Base-by-base conservation (phyloP, 2,113 vertebrate species). In the Thalassarche chlororhynchos region DNA sequence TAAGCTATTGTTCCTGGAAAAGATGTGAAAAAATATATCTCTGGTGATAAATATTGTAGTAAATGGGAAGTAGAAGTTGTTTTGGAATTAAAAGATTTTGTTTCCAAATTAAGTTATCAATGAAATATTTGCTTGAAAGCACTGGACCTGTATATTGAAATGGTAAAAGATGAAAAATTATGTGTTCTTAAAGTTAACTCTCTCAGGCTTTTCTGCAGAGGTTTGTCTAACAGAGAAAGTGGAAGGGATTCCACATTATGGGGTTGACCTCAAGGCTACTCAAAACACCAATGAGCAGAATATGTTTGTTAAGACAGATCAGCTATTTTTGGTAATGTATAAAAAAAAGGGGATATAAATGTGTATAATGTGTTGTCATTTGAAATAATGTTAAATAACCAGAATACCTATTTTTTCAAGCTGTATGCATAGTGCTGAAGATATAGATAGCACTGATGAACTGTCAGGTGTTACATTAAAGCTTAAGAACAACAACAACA, bases 341-440 rank as follows among this genome's bases (percentile, higher is more conserved):
- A 5, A 60, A 57, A 19, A 66, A 46, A 17, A 1, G 1, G 1
- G 1, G 21, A 40, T 23, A 2, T 16, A 78, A 57, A 58, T 0
- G 1, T 34, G 3, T 12, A 23, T 46, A 32, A 51, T 5, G 3
- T 40, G 3, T 1, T 21, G 14, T 38, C 4, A 36, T 42, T 51
- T 88, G 9, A 76, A 88, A 72, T 49, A 40, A 38, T 26, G 10
- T 2, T 61, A 47, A 66, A 75, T 32, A 57, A 49, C 2, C 2
- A 26, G 13, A 57, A 31, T 36, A 68, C 1, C 7, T 71, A 4
- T 8, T 51, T 86, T 85, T 75, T 19, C 15, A 77, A 80, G 9
- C 8, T 60, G 1, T 55, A 10, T n/a, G 9, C 6, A 38, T 31
- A 69, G 7, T 14, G 7, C 12, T 87, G 38, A 82, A 71, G 23